Conservation (phyloP, 1,140 invertebrate species). For the Lordiphosa mommai region DNA sequence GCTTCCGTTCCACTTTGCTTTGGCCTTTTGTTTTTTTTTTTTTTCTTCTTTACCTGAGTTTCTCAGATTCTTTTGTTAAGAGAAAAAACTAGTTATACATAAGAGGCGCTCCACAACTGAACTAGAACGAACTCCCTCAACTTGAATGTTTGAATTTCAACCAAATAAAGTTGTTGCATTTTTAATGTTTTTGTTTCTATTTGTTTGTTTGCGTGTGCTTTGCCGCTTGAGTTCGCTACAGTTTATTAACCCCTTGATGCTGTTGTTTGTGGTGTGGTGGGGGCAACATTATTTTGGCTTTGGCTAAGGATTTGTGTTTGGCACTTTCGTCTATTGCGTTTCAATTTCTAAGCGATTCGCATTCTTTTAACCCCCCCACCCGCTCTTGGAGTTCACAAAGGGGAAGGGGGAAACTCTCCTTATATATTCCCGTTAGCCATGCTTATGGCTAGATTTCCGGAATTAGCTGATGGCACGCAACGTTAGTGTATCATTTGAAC, state of each 20-base stretch:
- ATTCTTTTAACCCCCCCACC: not conserved
- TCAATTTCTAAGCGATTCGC: conserved; percentile 10
- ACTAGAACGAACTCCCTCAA: not conserved
- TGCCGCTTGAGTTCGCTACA: conserved; percentile 52
- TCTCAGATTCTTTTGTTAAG: conserved; percentile 3
- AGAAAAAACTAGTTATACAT: conserved; percentile 19
- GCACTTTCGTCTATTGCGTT: conserved; percentile 53
- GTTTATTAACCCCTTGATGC: conserved; percentile 53
- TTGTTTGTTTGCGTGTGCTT: conserved; percentile 15
- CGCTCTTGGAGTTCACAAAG: conserved; percentile 2
- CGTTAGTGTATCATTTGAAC: conserved; percentile 40
- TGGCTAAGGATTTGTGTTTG: conserved; percentile 4
- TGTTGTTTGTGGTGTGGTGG: conserved; percentile 2
- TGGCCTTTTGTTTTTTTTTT: conserved; percentile 54
- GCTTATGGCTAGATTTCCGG: conserved; percentile 53
- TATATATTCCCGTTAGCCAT: conserved; percentile 40
- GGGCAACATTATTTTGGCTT: not conserved
- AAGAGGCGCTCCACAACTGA: not conserved
- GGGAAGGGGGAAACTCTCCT: conserved; percentile 14
- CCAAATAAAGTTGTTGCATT: conserved; percentile 18
- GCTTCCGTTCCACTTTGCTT: conserved; percentile 62
- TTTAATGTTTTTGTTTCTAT: conserved; percentile 3
- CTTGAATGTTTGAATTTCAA: conserved; percentile 12
- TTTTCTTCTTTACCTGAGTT: conserved; percentile 25
- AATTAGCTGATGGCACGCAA: conserved; percentile 62